Evolutionary conservation across 1,140 invertebrate genomes (phyloP), one percentile per base, ranked within the genome.

Genomic region (Solenopsis invicta): DNA sequence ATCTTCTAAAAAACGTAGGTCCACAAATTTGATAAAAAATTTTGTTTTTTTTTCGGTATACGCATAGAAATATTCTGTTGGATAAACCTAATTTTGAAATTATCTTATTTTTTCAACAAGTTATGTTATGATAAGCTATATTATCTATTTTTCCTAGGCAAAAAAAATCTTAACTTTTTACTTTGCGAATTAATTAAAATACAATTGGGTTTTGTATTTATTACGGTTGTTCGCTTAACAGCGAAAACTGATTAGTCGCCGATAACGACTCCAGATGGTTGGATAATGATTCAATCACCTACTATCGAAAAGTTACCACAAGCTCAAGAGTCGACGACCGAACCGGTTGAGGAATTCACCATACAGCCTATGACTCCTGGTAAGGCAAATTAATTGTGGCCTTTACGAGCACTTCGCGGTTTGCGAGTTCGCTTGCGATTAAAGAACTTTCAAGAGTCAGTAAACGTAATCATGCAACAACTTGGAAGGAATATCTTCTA

Each of bases 251-350:
- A 95, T 71, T 96, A 96, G 96, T 95, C 96, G 6, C 96, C 96
- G 4, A 95, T 96, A 78, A 96, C 96, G 12, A 96, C 96, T 29
- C 96, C 96, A 54, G 96, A 97, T 89, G 96, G 96, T n/a, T 97
- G 97, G 97, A 96, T 97, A 24, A 94, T 97, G 66, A 94, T 96
- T 77, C 95, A 93, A 59, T 95, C 93, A 21, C 93, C 93, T 21
- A 93, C 93, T 10, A 94, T 93, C 34, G 91, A 94, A 80, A 91
- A 90, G 24, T 72, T 80, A 77, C 80, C 92, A 29, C 71, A 85
- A 59, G 84, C 34, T 59, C 56, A 72, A 1, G 88, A 90, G 24
- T 87, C 87, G n/a, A 50, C 89, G 56, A 90, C 90, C 61, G 92
- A 89, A 82, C 75, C 88, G 50, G 88, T 87, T 37, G 9, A 48